Base-by-base conservation (phyloP, 2,797 vertebrate species). In the Rhinogobio ventralis region DNA sequence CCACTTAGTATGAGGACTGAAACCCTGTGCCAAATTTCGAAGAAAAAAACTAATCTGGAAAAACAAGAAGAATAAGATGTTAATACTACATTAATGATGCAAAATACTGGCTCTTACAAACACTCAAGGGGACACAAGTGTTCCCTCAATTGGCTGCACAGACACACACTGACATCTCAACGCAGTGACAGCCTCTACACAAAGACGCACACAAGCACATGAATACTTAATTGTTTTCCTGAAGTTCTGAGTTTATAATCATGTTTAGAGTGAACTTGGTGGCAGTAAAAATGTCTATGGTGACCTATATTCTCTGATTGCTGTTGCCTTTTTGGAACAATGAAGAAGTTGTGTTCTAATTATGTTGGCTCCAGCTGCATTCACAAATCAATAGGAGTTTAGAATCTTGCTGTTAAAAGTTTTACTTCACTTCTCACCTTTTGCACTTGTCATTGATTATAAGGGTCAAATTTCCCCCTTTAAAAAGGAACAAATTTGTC, bases 291-390 rank as follows among this genome's bases (percentile, higher is more conserved):
- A 85, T 82, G 67, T 85, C 75, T 72, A 73, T 25, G 19, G 19
- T 87, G 87, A 88, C 87, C 86, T 82, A 89, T 77, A 88, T 87
- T 85, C 71, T 86, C 23, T 68, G 74, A 85, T 85, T 85, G 83
- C 75, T 80, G 28, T 80, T 86, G 79, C 84, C 17, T 76, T 84
- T 86, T 39, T 83, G 60, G 67, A 88, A 86, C 79, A 86, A 83
- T 74, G 60, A 51, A 62, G 82, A 82, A 84, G 83, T 83, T 87
- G 79, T 84, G 82, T 81, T 88, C 79, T 86, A 89, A 85, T 85
- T 86, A 86, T 86, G 76, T 64, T 46, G 73, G 46, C 33, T 85
- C 39, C 51, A 57, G 71, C 57, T 74, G 55, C 62, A 68, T 75
- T 77, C 33, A 4, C 30, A 68, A 85, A 85, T 75, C 72, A 85